Base-by-base conservation (phyloP, 2,888 invertebrate genomes). In the Ennomos fuscantarius region DNA sequence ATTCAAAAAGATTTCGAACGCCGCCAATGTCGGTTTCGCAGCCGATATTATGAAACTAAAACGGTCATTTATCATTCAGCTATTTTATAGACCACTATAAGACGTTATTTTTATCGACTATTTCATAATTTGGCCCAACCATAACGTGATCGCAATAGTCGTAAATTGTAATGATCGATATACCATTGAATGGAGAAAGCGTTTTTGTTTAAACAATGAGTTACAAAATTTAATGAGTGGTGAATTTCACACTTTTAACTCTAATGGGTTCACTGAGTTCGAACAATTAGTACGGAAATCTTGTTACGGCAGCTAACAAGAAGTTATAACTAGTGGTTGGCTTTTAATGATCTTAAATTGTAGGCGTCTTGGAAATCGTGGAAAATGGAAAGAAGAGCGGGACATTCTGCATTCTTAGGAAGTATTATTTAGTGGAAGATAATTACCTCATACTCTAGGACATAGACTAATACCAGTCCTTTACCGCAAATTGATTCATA, bases 141-240 rank as follows among this genome's bases (percentile, higher is more conserved):
- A 54, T 55, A 55, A 46, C 62, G 56, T 52, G 60, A 59, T 49
- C 60, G 55, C 51, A 54, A 51, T 57, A 40, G 45, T 57, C 63
- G 55, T 56, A 62, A 63, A 62, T 51, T 55, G 59, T 62, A 62
- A 64, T 60, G 62, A 60, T 64, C 60, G 58, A 66, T 54, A 60
- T 62, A 61, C 50, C 48, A 58, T 62, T 60, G 24, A 58, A 56
- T 34, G 58, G 66, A 48, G 66, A 66, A 66, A 66, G 63, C 63
- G 60, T 46, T 60, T 56, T 54, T 65, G 55, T 60, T 64, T 56
- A 56, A 59, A 62, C 64, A 61, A 59, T 62, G 52, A 47, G 58
- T 64, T 66, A 66, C 55, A 51, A 50, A 41, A 66, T 47, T 54
- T 55, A 48, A 55, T 44, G 43, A 53, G 49, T 55, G 60, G 60